Conservation (phyloP, 2,113 vertebrate species). For the Pterocles gutturalis region DNA sequence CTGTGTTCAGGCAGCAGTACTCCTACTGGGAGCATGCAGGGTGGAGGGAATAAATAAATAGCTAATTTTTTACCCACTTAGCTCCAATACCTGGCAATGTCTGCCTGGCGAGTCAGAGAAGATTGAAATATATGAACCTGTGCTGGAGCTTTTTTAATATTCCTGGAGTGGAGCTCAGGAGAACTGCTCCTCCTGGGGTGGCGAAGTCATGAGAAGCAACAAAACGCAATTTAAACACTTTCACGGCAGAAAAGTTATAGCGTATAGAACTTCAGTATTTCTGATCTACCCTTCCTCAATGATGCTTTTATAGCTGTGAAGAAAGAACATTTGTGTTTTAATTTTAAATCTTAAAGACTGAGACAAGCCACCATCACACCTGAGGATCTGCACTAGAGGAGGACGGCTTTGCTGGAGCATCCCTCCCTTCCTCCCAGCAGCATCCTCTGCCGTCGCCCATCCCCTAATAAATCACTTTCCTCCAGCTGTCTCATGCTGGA, state of each 20-base stretch:
- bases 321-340: background rate
- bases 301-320: background rate
- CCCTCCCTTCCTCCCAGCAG: background rate
- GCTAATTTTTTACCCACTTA: conserved; percentile 49
- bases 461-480: background rate
- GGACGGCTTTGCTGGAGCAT: background rate
- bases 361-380: background rate
- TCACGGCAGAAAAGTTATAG: background rate
- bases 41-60: conserved; percentile 1
- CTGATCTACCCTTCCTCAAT: background rate
- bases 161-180: background rate
- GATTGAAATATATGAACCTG: conserved; percentile 65
- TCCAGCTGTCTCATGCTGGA: background rate
- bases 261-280: background rate
- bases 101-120: background rate
- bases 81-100: conserved; percentile 3
- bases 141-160: conserved; percentile 16
- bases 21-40: background rate
- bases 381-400: rapidly evolving
- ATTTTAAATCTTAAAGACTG: background rate
- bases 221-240: conserved; percentile 39
- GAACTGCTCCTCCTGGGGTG: background rate
- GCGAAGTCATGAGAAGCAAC: conserved; percentile 6
- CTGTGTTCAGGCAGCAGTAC: background rate
- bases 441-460: no score